A percentile compares a stretch with the other conserved stretches of the same genome.
Evolutionary conservation across 2,888 invertebrate species (phyloP).

Genomic region (Polia nebulosa): DNA sequence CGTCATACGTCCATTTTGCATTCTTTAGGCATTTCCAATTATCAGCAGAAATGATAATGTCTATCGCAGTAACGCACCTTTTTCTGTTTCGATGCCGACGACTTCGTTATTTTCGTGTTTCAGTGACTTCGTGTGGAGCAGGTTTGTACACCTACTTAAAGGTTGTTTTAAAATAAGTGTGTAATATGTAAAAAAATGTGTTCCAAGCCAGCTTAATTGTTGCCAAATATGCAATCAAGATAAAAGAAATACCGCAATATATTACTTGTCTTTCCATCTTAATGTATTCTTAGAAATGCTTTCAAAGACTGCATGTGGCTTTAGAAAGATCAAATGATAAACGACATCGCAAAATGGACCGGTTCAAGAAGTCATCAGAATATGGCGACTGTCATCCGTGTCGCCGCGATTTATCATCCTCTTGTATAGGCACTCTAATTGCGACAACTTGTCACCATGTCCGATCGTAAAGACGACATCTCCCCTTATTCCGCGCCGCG

Average conservation of each 20-base stretch:
- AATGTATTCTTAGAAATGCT: conserved; percentile 54
- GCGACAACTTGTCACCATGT: conserved; percentile 74
- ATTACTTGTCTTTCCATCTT: conserved; percentile 47
- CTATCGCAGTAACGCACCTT: conserved; percentile 11
- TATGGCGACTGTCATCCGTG: conserved; percentile 69
- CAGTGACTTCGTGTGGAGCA: not conserved
- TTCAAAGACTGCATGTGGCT: conserved; percentile 42
- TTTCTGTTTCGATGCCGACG: conserved; percentile 16
- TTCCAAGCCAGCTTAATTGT: conserved; percentile 36
- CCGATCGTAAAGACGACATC: conserved; percentile 59
- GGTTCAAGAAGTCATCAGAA: conserved; percentile 72
- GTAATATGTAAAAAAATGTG: conserved; percentile 12
- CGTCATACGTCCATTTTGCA: conserved; percentile 29
- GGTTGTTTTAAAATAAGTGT: conserved; percentile 15
- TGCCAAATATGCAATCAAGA: conserved; percentile 39
- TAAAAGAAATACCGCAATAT: conserved; percentile 41
- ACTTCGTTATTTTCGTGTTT: conserved; percentile 21
- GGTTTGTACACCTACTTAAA: conserved; percentile 31
- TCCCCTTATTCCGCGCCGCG: conserved; percentile 51
- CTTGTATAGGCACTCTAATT: conserved; percentile 74
- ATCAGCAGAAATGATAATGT: conserved; percentile 24
- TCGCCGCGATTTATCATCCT: conserved; percentile 73
- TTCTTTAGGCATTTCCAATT: conserved; percentile 26
- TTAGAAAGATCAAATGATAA: conserved; percentile 69
- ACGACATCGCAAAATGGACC: conserved; percentile 71